Conservation (phyloP, 2,888 invertebrate species). For the Acanthosepion pharaonis region DNA sequence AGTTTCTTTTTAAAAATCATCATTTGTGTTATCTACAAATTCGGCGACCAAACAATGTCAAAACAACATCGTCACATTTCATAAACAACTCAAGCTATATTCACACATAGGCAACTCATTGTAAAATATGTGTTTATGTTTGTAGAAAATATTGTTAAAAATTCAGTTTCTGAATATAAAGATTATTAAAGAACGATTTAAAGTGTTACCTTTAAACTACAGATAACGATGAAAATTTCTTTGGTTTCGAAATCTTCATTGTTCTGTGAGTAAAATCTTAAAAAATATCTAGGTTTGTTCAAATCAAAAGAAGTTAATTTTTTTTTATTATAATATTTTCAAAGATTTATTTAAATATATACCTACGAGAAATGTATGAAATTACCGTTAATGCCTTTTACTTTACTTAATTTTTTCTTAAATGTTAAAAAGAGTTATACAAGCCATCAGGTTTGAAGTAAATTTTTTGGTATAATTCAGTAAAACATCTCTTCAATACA, state of each 20-base stretch:
- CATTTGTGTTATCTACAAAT: not conserved
- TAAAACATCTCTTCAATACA: too few relatives aligned
- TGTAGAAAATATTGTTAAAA: not conserved
- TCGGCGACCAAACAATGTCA: conserved; percentile 14
- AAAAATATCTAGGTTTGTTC: too few relatives aligned
- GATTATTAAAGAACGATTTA: not conserved
- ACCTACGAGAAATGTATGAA: too few relatives aligned
- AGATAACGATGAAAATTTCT: not conserved
- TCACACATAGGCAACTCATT: not conserved
- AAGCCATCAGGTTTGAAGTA: too few relatives aligned
- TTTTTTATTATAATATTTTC: not conserved
- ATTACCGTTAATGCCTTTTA: too few relatives aligned
- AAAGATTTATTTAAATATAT: too few relatives aligned
- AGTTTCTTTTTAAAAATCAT: not conserved
- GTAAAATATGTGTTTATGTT: not conserved
- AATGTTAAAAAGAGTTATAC: too few relatives aligned
- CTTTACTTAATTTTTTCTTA: too few relatives aligned
- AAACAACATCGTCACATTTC: not conserved
- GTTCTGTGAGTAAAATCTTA: not conserved
- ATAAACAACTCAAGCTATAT: not conserved
- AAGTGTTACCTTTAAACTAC: not conserved
- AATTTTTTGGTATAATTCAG: too few relatives aligned
- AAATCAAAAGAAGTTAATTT: not conserved
- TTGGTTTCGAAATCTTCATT: not conserved
- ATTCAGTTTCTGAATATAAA: not conserved